Evolutionary conservation across 2,888 invertebrate genomes (phyloP), one percentile per base, ranked within the genome.

Genomic region (Mongoloraphidia duomilia): DNA sequence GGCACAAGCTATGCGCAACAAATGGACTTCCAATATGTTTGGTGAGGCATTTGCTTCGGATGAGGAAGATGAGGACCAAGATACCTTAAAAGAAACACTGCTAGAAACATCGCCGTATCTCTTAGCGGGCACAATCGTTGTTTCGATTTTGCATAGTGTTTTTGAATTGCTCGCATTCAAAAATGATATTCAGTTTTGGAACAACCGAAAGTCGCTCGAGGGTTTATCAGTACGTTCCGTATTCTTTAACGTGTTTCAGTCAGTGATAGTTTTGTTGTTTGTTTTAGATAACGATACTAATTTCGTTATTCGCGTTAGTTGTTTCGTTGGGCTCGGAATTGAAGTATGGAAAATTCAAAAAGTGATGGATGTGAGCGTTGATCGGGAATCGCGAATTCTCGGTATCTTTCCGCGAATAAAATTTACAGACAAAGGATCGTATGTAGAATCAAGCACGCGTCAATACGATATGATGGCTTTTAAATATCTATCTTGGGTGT

Each of bases 151-250:
- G 14, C 98, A 99, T 71, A 96, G 94, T 50, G 81, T 98, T 53
- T 98, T 99, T 72, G 98, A 99, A 68, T 79, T 99, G 57, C 74
- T 99, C 49, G 98, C 98, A 41, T 99, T 99, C 68, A 99, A 99
- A 73, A 99, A 99, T 72, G 98, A 99, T 67, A 99, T 99, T 61
- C 98, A 99, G 68, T 99, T 99, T 66, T 99, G 98, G 98, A 93
- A 94, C 60, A 95, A 94, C 61, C 79, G 96, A 12, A 92, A 96
- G 65, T 93, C 94, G 0, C 72, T 98, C 42, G 97, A 98, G 70
- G 97, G 97, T 9, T 75, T 99, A 38, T 97, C 97, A 0, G 97
- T 99, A 4, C 80, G 97, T 55, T 95, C 93, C 1, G 96, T 99
- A 34, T 94, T 99, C 68, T 98, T 98, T 71, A 93, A 91, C 61